phyloP scores from a whole-genome alignment of 2,797 vertebrate species.

The Varecia variegata region DNA sequence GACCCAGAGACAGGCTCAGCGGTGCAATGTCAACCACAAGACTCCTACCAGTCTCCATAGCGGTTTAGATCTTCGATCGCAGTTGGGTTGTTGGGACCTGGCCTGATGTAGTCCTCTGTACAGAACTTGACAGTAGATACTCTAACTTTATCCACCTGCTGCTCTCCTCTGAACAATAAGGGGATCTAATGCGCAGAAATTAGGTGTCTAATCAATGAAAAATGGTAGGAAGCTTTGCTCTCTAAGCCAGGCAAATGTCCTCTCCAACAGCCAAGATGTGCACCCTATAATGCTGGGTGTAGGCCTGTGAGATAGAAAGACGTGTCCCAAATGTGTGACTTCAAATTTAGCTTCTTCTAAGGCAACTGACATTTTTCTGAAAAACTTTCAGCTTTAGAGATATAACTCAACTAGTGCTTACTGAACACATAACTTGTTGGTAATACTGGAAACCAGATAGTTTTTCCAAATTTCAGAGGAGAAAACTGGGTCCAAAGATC shows the following conservation, averaged over 20 bases:
- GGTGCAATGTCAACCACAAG: background rate
- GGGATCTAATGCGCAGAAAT: background rate
- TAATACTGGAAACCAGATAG: background rate
- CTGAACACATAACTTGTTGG: background rate
- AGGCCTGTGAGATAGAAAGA: background rate
- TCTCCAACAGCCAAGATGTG: background rate
- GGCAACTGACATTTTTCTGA: background rate
- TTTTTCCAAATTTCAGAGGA: constrained; percentile 9
- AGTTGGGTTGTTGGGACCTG: background rate
- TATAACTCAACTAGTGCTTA: background rate
- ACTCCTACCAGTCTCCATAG: background rate
- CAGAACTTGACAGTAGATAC: background rate
- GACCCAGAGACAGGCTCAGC: background rate
- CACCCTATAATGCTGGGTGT: background rate
- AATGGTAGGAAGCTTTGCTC: background rate
- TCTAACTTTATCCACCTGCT: background rate
- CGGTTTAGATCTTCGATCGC: background rate
- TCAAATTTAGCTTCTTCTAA: background rate
- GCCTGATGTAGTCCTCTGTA: background rate
- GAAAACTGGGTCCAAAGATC: background rate
- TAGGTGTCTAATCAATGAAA: background rate
- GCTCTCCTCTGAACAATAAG: background rate
- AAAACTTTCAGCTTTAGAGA: background rate
- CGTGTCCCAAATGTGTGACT: background rate
- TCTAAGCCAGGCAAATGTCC: background rate